These are phyloP conservation scores for Dolichopus griseipennis DNA, from an alignment of 2,888 invertebrate species.

Conservation along the genomic window DNA sequence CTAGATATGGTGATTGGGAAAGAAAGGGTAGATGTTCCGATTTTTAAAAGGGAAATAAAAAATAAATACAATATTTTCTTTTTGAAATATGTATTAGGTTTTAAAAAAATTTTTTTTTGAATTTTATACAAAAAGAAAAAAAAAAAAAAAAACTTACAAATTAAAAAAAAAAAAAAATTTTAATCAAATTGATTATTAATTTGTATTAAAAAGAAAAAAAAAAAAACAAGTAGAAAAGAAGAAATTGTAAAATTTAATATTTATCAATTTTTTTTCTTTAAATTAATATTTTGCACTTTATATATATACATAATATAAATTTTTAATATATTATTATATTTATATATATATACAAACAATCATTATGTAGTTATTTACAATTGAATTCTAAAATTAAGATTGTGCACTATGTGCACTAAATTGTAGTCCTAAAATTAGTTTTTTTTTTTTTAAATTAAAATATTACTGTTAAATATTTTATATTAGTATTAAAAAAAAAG, in stretches of 20 bases:
- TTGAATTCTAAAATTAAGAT: slow-evolving; percentile 4
- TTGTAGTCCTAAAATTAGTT: background rate
- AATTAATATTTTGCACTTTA: slow-evolving; percentile 1
- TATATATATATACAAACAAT: background rate
- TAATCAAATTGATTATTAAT: too few species aligned
- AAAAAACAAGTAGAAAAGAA: too few species aligned
- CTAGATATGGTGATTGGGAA: slow-evolving; percentile 99
- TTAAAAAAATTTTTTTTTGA: too few species aligned
- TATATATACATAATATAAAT: too few species aligned
- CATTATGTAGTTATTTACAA: too few species aligned
- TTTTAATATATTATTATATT: too few species aligned
- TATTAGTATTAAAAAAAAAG: background rate
- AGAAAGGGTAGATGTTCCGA: slow-evolving; percentile 94
- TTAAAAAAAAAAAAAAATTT: too few species aligned
- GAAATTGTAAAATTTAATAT: too few species aligned
- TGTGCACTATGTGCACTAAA: background rate
- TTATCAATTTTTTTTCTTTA: background rate
- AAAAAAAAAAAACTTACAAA: too few species aligned
- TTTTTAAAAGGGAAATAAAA: slow-evolving; percentile 54
- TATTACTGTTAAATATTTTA: slow-evolving; percentile 2
- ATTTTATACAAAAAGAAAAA: too few species aligned
- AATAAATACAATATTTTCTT: background rate
- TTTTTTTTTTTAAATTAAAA: background rate
- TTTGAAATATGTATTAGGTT: background rate
- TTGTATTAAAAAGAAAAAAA: too few species aligned